Conservation (phyloP, 2,113 vertebrate species). For the Pogona vitticeps region DNA sequence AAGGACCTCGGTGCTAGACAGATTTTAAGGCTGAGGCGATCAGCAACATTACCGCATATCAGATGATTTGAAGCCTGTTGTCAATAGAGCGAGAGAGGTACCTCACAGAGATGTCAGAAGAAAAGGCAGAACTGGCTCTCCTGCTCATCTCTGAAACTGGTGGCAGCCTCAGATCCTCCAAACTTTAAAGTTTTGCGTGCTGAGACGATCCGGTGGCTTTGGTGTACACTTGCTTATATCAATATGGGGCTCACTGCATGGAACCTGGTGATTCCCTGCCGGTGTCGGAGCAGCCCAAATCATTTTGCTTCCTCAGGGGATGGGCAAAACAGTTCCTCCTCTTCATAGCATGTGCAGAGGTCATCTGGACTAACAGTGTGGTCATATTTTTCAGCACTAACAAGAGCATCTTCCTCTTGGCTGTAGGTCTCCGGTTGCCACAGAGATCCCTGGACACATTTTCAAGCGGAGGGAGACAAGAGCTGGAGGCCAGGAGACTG, state of each 20-base stretch:
- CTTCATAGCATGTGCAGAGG: no score
- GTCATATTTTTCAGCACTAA: no score
- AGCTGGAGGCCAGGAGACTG: no score
- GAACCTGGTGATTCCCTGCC: background rate
- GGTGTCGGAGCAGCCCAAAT: background rate
- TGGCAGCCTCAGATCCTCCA: background rate
- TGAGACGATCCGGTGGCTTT: background rate
- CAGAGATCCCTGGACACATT: no score
- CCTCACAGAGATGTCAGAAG: background rate
- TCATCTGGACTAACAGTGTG: no score
- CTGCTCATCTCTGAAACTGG: background rate
- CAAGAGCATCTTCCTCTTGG: no score
- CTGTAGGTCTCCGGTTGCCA: no score
- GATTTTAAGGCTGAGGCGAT: constrained; percentile 12
- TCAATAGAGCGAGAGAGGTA: background rate
- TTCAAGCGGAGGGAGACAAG: no score
- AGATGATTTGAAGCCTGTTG: background rate
- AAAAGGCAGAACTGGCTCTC: background rate
- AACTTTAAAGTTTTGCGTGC: background rate
- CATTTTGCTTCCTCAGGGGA: no score
- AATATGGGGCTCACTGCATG: background rate
- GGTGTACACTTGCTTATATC: background rate
- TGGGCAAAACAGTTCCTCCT: no score
- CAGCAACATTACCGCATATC: background rate
- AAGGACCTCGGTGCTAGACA: constrained; percentile 1